Conservation (phyloP, 2,888 invertebrate genomes). For the Acanthosepion pharaonis region DNA sequence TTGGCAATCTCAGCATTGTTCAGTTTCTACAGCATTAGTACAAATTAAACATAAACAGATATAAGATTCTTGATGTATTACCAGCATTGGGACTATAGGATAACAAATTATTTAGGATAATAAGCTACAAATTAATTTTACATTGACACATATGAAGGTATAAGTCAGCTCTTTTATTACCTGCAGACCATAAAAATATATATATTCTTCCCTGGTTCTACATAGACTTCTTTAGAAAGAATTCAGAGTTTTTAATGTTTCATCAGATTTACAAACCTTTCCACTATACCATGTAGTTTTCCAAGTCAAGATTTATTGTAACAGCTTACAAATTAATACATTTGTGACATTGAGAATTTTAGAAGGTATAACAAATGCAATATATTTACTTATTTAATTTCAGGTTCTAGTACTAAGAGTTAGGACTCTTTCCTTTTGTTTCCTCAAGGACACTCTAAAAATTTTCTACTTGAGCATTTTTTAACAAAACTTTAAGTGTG, state of each 20-base stretch:
- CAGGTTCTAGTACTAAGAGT: background rate
- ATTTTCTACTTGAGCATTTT: background rate
- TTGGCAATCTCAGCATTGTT: too few relatives aligned
- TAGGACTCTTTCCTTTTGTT: background rate
- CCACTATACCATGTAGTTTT: background rate
- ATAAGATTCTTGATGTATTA: too few relatives aligned
- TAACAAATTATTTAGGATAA: background rate
- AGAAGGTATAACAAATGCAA: background rate
- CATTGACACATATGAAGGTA: background rate
- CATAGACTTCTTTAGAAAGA: background rate
- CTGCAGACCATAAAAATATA: too few relatives aligned
- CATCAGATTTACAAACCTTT: background rate
- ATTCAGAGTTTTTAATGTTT: background rate
- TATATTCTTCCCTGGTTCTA: too few relatives aligned
- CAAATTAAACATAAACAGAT: too few relatives aligned
- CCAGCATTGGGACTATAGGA: too few relatives aligned
- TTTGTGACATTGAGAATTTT: background rate
- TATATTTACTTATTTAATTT: background rate
- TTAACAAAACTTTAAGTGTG: background rate
- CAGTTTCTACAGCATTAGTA: too few relatives aligned
- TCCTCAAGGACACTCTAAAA: background rate
- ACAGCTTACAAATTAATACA: background rate
- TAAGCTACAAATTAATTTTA: background rate
- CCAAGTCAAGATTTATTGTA: background rate
- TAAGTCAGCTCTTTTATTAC: too few relatives aligned